phyloP scores from a whole-genome alignment of 2,888 invertebrate genomes.

The Drosophila fulvimacula region DNA sequence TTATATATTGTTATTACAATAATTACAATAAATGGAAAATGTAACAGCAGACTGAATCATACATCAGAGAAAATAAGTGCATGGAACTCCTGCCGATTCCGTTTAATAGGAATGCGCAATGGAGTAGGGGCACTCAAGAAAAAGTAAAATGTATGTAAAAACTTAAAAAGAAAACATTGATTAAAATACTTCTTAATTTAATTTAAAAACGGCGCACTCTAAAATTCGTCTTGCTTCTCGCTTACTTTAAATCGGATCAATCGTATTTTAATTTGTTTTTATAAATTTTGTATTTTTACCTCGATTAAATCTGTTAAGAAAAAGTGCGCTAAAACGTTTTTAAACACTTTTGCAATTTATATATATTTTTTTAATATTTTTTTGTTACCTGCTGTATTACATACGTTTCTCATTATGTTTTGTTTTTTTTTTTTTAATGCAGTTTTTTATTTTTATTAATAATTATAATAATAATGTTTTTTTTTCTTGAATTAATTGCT shows the following conservation, averaged over 20 bases:
- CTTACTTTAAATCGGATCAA: slow-evolving; percentile 37
- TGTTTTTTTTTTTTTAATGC: slow-evolving; percentile 42
- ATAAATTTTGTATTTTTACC: slow-evolving; percentile 13
- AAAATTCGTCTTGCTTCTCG: slow-evolving; percentile 51
- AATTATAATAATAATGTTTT: slow-evolving; percentile 36
- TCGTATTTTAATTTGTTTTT: slow-evolving; percentile 18
- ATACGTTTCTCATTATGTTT: slow-evolving; percentile 29
- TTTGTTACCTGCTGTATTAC: slow-evolving; percentile 28
- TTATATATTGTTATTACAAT: slow-evolving; percentile 66
- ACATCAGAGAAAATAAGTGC: neutral
- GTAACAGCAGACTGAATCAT: slow-evolving; percentile 35
- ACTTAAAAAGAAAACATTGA: slow-evolving; percentile 11
- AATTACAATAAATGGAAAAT: slow-evolving; percentile 58
- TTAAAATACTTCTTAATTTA: slow-evolving; percentile 55
- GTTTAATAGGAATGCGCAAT: neutral
- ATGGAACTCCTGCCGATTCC: neutral
- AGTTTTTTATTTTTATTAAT: slow-evolving; percentile 49
- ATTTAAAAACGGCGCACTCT: slow-evolving; percentile 55
- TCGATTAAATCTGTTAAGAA: slow-evolving; percentile 60
- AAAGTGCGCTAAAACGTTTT: slow-evolving; percentile 68
- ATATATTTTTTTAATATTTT: slow-evolving; percentile 2
- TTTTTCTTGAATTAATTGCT: slow-evolving; percentile 54
- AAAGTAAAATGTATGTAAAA: slow-evolving; percentile 10
- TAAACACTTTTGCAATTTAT: slow-evolving; percentile 43
- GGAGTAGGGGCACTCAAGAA: slow-evolving; percentile 14